Evolutionary conservation across 2,113 vertebrate species (phyloP), one percentile per base, ranked within the genome.

Genomic region (Gallinago paraguaiae): DNA sequence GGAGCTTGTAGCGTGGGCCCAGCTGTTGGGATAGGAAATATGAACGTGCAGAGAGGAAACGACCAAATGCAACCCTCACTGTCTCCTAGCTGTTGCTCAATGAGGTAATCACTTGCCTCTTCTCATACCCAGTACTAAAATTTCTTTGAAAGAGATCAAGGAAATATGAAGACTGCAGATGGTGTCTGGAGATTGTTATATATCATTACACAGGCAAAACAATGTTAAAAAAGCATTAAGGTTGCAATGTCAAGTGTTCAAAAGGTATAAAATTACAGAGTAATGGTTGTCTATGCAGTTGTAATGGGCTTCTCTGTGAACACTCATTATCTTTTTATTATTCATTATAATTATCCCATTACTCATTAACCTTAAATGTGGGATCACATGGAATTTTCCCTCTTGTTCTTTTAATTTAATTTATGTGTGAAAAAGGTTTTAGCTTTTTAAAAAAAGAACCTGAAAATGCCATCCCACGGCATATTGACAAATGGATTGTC

Each of bases 331-430:
- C 80, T 84, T 94, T 95, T 95, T 94, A 91, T 89, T 95, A 91
- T 91, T 96, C 48, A 37, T 93, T 96, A 57, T 93, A 92, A 95
- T 96, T 97, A 89, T 78, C 53, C 57, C 84, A 91, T 95, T 95
- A 79, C 86, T 97, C 67, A 89, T 95, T 96, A 95, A 95, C 93
- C 89, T 93, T 92, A 96, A 95, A 95, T 82, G 67, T 89, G 53
- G 45, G 83, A 88, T 94, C 86, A 53, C 72, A 82, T 76, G 79
- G 78, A 95, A 85, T 95, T 95, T 80, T 17, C 72, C 79, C 80
- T 79, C 61, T 90, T 88, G 76, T 96, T 96, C 72, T 86, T 94
- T 90, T 96, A 92, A 95, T 95, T 97, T 84, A 95, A 95, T 95
- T 95, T 94, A 81, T 5, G 6, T 90, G 70, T 94, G 91, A 87